Percentiles rank a stretch among this genome's conserved stretches.
Evolutionary conservation across 2,797 vertebrate genomes (phyloP).

Genomic region (Momotus momota): DNA sequence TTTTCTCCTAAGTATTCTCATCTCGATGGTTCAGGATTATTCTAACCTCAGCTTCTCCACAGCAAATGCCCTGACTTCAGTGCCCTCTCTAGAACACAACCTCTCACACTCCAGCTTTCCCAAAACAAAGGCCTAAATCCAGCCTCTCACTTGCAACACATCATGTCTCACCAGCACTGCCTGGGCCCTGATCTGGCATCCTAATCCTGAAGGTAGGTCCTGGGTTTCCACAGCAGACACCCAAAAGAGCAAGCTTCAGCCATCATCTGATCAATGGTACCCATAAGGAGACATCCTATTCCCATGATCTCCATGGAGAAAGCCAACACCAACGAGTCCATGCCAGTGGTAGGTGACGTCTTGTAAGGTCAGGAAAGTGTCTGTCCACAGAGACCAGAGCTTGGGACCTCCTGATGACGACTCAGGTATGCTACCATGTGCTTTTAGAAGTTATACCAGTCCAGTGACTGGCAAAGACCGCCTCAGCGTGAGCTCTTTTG

Average conservation of each 20-base stretch:
- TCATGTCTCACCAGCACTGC: neutral
- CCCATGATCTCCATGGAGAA: neutral
- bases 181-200: too few species aligned
- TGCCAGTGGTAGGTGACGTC: accelerated
- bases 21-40: neutral
- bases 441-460: neutral
- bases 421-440: accelerated
- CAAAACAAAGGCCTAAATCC: neutral
- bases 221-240: neutral
- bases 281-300: accelerated
- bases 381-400: neutral
- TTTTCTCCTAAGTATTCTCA: neutral
- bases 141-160: neutral
- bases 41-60: neutral
- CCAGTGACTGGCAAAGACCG: neutral
- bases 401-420: neutral
- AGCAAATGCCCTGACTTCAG: neutral
- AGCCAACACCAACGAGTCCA: accelerated
- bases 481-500: neutral
- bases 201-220: neutral
- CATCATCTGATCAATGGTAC: too few species aligned
- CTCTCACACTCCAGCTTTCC: accelerated
- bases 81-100: neutral
- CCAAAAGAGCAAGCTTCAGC: neutral
- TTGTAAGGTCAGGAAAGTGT: neutral